phyloP scores from a whole-genome alignment of 2,797 vertebrate species.

The Enteromius argenteus region DNA sequence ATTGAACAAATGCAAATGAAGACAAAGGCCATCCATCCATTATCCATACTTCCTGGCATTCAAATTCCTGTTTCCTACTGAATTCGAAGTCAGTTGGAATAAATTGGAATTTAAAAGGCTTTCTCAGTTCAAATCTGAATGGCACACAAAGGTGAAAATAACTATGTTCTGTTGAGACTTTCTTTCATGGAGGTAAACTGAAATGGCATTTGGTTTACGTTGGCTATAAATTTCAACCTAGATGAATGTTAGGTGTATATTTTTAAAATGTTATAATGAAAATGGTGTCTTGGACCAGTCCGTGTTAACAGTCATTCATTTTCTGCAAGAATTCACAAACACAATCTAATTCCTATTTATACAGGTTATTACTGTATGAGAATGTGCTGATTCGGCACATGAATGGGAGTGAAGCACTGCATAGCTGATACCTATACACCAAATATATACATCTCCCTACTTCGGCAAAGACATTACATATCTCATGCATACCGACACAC shows the following conservation, averaged over 20 bases:
- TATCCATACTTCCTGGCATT: neutral
- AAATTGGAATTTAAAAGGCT: neutral
- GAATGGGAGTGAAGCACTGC: constrained; percentile 10
- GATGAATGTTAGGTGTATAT: neutral
- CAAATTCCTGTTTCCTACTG: neutral
- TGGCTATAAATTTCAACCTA: neutral
- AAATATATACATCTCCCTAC: neutral
- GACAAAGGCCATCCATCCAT: neutral
- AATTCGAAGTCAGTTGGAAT: neutral
- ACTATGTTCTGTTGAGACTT: neutral
- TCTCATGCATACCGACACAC: neutral
- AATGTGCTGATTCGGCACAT: neutral
- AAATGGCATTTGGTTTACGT: neutral
- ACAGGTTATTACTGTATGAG: constrained; percentile 9
- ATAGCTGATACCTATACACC: neutral
- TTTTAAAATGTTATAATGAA: neutral
- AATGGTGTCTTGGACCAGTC: neutral
- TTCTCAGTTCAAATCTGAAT: neutral
- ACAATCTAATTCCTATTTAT: constrained; percentile 12
- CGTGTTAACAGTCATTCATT: neutral
- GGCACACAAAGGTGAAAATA: constrained; percentile 29
- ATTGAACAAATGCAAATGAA: neutral
- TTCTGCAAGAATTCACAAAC: constrained; percentile 12
- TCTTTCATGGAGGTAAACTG: neutral
- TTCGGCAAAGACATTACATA: constrained; percentile 16